Evolutionary conservation across 2,113 vertebrate genomes (phyloP).

Genomic region (Anser cygnoides): DNA sequence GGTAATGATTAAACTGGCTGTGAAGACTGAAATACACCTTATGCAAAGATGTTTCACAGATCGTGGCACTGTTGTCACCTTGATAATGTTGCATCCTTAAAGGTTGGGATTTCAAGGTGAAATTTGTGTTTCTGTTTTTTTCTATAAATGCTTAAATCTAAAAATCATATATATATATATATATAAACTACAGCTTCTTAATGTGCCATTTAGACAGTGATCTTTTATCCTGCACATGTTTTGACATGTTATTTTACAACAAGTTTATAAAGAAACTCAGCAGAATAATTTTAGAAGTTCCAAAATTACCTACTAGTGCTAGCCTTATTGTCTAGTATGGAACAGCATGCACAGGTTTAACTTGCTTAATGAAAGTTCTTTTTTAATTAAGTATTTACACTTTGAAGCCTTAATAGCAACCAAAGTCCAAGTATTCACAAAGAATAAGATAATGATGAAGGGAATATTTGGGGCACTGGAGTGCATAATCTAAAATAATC

Average conservation of each 20-base stretch:
- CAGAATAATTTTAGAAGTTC: not conserved
- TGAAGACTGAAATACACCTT: not conserved
- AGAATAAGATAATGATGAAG: not conserved
- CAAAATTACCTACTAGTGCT: not conserved
- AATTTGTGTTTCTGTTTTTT: not conserved
- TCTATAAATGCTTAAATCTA: not conserved
- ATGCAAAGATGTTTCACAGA: not conserved
- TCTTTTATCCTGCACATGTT: not conserved
- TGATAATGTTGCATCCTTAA: not conserved
- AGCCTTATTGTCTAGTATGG: rapidly evolving
- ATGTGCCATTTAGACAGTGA: not conserved
- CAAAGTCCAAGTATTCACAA: not conserved
- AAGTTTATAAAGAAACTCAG: not conserved
- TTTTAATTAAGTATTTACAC: not conserved
- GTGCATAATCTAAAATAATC: not conserved
- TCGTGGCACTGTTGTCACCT: not conserved
- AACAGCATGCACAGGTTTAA: not conserved
- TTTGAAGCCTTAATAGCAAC: not conserved
- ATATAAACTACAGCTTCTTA: not conserved
- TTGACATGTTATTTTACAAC: not conserved
- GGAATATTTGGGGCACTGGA: not conserved
- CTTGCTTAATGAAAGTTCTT: not conserved
- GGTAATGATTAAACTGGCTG: not conserved
- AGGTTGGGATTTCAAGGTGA: not conserved
- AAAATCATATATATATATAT: not conserved